Evolutionary conservation across 2,797 vertebrate species (phyloP).

Genomic region (Ibycter americanus): DNA sequence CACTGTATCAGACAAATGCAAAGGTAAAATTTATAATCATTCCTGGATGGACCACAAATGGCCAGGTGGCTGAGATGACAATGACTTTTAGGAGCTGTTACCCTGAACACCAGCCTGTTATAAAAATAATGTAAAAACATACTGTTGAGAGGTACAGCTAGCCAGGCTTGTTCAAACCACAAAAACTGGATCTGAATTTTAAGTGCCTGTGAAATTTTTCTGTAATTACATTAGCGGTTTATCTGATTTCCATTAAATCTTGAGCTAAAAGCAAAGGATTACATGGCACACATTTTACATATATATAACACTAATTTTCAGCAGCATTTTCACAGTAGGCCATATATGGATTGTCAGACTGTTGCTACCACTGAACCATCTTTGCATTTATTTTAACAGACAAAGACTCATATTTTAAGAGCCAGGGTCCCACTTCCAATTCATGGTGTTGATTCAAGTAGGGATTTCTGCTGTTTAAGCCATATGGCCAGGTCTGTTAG

Average conservation of each 20-base stretch:
- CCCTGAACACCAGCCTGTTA: not conserved
- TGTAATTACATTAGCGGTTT: constrained; percentile 24
- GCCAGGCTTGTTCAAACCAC: not conserved
- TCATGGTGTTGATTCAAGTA: not conserved
- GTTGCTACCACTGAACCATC: not conserved
- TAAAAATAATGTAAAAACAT: not conserved
- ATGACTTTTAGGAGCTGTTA: not conserved
- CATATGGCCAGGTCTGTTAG: not conserved
- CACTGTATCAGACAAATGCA: not conserved
- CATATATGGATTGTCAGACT: not conserved
- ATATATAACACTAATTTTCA: not conserved
- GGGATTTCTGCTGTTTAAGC: constrained; percentile 19
- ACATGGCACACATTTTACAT: not conserved
- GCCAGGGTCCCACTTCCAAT: not conserved
- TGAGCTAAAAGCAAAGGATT: constrained; percentile 18
- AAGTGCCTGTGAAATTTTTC: not conserved
- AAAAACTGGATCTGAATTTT: constrained; percentile 31
- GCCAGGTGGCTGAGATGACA: not conserved
- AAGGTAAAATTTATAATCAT: not conserved
- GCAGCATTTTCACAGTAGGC: not conserved
- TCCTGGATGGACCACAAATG: not conserved
- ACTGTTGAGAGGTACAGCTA: not conserved
- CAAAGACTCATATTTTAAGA: not conserved
- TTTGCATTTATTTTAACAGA: not conserved
- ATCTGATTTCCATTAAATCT: constrained; percentile 7